Base-by-base conservation (phyloP, 2,888 invertebrate species). In the Melangyna quadrimaculata region DNA sequence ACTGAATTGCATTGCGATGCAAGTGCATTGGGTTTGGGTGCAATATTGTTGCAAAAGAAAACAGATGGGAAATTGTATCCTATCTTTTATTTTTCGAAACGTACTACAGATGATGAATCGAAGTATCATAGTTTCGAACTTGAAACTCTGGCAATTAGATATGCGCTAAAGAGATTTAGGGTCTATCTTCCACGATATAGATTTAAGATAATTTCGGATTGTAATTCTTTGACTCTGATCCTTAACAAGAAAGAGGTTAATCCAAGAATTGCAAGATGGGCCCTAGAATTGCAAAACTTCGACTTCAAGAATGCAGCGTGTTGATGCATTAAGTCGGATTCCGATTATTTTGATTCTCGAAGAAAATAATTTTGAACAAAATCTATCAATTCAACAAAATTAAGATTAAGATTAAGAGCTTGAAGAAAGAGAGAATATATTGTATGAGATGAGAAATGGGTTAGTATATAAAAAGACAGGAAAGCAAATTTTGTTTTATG, bases 221-320 rank as follows among this genome's bases (percentile, higher is more conserved):
- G 27, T 5, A 27, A 27, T 27, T 27, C 27, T 27, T 27, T 27
- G 5, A 27, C 27, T 27, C 27, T 27, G 27, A 27, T 5, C 3
- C 27, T 27, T 4, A 27, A 27, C 5, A 27, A 27, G 5, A 27
- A 27, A 27, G 27, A 27, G 27, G 27, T 27, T 3, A 27, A 27
- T 27, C 5, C 5, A n/a, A 27, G 27, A 27, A 5, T 5, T 4
- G 3, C 27, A 5, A 5, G 5, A 27, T 27, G 87, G 88, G 88
- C 87, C 1, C 59, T 88, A 14, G 74, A 88, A 43, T 37, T 88
- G 6, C 75, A 88, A 32, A 81, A 88, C 17, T 88, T 73, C 43
- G 74, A 88, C 74, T n/a, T 32, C 32, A 9, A 65, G 65, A 12
- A 86, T 77, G 77, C 61, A 70, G 27, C 77, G 77, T 27, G 77